Evolutionary conservation across 2,797 vertebrate species (phyloP).

Genomic region (Sparus aurata): DNA sequence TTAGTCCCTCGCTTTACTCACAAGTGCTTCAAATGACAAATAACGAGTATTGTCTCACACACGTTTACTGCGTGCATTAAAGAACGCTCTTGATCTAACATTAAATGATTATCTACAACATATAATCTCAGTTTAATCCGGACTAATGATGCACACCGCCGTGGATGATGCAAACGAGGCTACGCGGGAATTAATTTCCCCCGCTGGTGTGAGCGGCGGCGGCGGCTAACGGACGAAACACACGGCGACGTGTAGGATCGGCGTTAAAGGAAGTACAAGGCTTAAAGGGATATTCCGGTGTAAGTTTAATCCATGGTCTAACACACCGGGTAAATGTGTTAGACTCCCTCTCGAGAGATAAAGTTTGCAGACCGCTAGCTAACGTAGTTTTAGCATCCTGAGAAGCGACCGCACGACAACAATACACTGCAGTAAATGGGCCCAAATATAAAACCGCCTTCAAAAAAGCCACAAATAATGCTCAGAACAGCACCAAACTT

Average conservation of each 20-base stretch:
- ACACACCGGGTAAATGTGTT: too few relatives aligned
- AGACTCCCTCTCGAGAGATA: too few relatives aligned
- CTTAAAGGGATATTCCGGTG: too few relatives aligned
- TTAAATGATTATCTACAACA: neutral
- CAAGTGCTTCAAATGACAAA: neutral
- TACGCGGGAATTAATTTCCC: neutral
- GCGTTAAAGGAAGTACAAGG: neutral
- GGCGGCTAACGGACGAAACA: neutral
- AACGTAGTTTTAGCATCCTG: too few relatives aligned
- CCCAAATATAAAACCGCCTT: too few relatives aligned
- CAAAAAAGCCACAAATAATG: too few relatives aligned
- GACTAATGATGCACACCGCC: neutral
- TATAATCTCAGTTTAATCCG: slow-evolving; percentile 3
- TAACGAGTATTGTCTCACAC: neutral
- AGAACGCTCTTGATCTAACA: neutral
- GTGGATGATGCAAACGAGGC: slow-evolving; percentile 13
- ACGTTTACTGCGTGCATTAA: neutral
- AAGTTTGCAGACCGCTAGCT: too few relatives aligned
- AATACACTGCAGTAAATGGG: too few relatives aligned
- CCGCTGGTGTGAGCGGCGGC: neutral
- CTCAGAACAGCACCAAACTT: too few relatives aligned
- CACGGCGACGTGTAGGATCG: neutral
- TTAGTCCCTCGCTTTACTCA: neutral
- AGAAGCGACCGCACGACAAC: too few relatives aligned
- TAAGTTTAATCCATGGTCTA: too few relatives aligned